These are phyloP conservation scores for Malurus melanocephalus DNA, from an alignment of 2,113 vertebrate species.

Conservation along the genomic window DNA sequence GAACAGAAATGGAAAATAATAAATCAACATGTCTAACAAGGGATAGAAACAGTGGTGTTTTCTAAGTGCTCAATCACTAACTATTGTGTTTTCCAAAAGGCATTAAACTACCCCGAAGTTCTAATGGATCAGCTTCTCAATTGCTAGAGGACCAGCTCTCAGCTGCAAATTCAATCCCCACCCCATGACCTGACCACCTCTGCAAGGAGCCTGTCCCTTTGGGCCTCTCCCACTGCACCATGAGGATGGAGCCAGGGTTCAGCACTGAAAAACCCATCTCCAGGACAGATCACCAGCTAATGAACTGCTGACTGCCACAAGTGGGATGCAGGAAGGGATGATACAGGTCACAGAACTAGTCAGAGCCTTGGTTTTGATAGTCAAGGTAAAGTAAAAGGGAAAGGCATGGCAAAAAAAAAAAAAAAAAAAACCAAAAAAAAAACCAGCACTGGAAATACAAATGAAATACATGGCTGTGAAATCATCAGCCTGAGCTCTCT, in stretches of 20 bases:
- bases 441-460: not conserved
- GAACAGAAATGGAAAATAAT: constrained; percentile 8
- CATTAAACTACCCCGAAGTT: not conserved
- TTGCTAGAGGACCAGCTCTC: not conserved
- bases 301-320: not conserved
- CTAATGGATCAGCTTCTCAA: not conserved
- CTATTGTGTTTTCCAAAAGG: not conserved
- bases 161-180: not conserved
- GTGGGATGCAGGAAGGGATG: not conserved
- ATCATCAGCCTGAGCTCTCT: not conserved
- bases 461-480: not conserved
- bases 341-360: not conserved
- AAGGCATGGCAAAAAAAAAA: not conserved
- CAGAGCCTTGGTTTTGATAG: not conserved
- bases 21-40: not conserved
- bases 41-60: not conserved
- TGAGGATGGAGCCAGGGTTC: rapidly evolving
- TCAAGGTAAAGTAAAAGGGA: not conserved
- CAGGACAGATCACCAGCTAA: not conserved
- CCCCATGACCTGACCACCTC: not conserved
- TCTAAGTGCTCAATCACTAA: constrained; percentile 21
- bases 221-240: not conserved
- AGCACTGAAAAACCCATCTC: not conserved
- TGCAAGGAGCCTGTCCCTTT: rapidly evolving
- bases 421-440: not conserved